Evolutionary conservation across 2,888 invertebrate species (phyloP).

Genomic region (Hecatera dysodea): DNA sequence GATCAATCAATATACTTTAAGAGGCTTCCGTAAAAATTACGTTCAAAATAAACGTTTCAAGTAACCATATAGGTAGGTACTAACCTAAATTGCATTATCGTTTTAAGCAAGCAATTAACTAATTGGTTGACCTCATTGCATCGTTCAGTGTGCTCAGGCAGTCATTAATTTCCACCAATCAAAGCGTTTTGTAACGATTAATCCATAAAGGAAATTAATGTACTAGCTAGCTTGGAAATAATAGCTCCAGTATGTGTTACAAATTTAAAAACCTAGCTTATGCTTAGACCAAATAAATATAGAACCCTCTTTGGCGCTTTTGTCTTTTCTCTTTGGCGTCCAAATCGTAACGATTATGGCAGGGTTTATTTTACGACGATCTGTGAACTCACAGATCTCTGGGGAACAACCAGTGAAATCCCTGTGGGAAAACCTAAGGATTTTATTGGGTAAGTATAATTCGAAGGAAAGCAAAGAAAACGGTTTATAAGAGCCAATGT

Average conservation of each 20-base stretch:
- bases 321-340: background rate
- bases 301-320: background rate
- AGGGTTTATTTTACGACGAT: background rate
- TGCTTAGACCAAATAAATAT: background rate
- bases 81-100: slow-evolving; percentile 42
- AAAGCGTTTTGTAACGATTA: slow-evolving; percentile 44
- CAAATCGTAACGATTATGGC: background rate
- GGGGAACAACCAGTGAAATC: too few species aligned
- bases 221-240: background rate
- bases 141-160: slow-evolving; percentile 18
- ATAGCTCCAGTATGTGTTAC: background rate
- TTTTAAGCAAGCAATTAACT: slow-evolving; percentile 58
- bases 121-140: slow-evolving; percentile 56
- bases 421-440: too few species aligned
- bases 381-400: background rate
- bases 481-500: too few species aligned
- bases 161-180: slow-evolving; percentile 34
- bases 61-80: slow-evolving; percentile 19
- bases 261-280: background rate
- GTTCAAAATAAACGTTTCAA: slow-evolving; percentile 1
- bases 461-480: too few species aligned
- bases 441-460: too few species aligned
- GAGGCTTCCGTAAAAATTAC: background rate
- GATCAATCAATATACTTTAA: background rate
- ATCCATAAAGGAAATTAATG: slow-evolving; percentile 22